Evolutionary conservation across 2,888 invertebrate species (phyloP).

Genomic region (Sceliomorpha sp.): DNA sequence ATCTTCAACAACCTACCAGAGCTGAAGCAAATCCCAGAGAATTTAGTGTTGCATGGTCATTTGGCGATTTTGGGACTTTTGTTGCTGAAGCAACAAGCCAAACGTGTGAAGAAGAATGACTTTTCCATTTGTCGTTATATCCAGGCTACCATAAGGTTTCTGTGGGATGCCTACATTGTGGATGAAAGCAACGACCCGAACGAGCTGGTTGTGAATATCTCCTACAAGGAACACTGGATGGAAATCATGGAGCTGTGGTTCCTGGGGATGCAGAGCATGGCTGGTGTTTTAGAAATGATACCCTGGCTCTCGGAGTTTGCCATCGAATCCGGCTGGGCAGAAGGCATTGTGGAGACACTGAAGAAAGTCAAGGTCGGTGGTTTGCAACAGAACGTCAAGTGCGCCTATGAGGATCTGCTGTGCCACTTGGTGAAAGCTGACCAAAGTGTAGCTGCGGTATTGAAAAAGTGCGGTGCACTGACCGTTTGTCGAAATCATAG

Average conservation of each 20-base stretch:
- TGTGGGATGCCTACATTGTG: slow-evolving; percentile 95
- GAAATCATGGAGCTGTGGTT: slow-evolving; percentile 96
- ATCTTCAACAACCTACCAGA: slow-evolving; percentile 92
- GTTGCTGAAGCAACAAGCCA: slow-evolving; percentile 90
- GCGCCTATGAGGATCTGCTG: slow-evolving; percentile 94
- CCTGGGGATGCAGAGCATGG: slow-evolving; percentile 95
- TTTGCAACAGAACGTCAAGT: slow-evolving; percentile 90
- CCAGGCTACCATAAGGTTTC: slow-evolving; percentile 92
- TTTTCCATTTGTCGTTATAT: slow-evolving; percentile 94
- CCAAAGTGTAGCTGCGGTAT: slow-evolving; percentile 86
- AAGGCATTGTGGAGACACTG: slow-evolving; percentile 91
- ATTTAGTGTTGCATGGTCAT: slow-evolving; percentile 92
- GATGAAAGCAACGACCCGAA: slow-evolving; percentile 93
- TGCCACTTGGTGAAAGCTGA: slow-evolving; percentile 92
- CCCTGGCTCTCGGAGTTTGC: slow-evolving; percentile 96
- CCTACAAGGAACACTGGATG: slow-evolving; percentile 93
- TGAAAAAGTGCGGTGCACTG: slow-evolving; percentile 91
- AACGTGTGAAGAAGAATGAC: slow-evolving; percentile 91
- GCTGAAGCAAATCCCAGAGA: slow-evolving; percentile 90
- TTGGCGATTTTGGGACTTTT: slow-evolving; percentile 91
- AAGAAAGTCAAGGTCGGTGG: slow-evolving; percentile 91
- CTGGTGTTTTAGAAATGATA: slow-evolving; percentile 88
- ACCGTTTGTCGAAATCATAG: slow-evolving; percentile 92
- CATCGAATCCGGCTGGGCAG: slow-evolving; percentile 96
- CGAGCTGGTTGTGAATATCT: slow-evolving; percentile 90